Conservation (phyloP, 2,888 invertebrate genomes). For the Phortica magna region DNA sequence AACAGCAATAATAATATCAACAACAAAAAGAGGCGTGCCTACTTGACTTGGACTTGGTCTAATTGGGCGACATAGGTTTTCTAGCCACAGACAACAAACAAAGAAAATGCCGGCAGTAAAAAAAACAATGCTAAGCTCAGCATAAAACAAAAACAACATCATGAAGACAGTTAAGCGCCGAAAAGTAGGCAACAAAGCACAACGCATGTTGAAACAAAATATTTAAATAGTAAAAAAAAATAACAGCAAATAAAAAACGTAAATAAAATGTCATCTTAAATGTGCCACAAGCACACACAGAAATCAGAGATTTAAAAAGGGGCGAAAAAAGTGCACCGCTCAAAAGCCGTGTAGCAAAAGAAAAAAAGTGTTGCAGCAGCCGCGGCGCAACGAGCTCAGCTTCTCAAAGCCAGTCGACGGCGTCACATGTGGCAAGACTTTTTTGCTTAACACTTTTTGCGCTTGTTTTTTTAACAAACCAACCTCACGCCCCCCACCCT, state of each 20-base stretch:
- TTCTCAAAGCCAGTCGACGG: not conserved
- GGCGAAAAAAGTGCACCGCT: not conserved
- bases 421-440: not conserved
- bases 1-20: not conserved
- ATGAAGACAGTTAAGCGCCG: not conserved
- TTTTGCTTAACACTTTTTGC: too few species aligned
- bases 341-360: too few species aligned
- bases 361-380: not conserved
- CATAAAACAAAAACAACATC: not conserved
- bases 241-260: not conserved
- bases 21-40: not conserved
- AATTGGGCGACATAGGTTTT: constrained; percentile 16
- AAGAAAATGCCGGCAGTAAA: not conserved
- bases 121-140: not conserved
- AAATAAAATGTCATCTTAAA: constrained; percentile 71
- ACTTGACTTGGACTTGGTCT: constrained; percentile 24
- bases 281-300: constrained; percentile 45
- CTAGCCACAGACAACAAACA: not conserved
- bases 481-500: not conserved
- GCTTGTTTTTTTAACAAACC: too few species aligned
- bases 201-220: not conserved
- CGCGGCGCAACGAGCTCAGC: not conserved
- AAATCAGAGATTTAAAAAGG: not conserved
- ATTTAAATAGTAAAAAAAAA: not conserved
- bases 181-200: not conserved